Percentiles rank a stretch among this genome's conserved stretches.
phyloP scores from a whole-genome alignment of 2,113 vertebrate genomes.

The Rissa tridactyla region DNA sequence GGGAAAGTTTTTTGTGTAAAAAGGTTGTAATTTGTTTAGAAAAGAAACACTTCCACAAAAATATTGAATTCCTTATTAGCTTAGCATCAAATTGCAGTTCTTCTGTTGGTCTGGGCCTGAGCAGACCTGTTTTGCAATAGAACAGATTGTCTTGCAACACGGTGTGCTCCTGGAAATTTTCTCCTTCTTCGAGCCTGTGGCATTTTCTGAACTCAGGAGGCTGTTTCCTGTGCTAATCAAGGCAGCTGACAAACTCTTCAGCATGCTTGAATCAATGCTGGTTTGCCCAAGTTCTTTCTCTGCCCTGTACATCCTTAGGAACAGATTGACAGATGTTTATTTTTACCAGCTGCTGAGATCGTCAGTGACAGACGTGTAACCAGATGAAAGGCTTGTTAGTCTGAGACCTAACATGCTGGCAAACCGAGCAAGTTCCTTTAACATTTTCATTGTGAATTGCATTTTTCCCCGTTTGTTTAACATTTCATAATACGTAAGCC shows the following conservation, averaged over 20 bases:
- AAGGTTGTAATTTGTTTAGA: neutral
- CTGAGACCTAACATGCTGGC: neutral
- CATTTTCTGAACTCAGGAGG: conserved; percentile 7
- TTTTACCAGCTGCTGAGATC: neutral
- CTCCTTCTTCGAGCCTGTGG: neutral
- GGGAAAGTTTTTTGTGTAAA: neutral
- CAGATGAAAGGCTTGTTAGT: neutral
- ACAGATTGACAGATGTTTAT: neutral
- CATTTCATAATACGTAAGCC: neutral
- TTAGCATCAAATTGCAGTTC: neutral
- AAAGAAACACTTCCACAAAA: neutral
- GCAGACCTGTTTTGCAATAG: neutral
- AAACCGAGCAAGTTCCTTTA: neutral
- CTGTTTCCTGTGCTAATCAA: conserved; percentile 12
- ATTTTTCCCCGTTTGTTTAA: neutral
- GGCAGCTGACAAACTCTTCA: neutral
- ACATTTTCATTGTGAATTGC: neutral
- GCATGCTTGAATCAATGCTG: neutral
- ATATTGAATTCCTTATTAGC: neutral
- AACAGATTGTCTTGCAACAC: neutral
- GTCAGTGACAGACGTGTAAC: neutral
- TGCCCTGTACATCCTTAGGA: neutral
- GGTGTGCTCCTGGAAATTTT: neutral
- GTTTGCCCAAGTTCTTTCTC: conserved; percentile 17
- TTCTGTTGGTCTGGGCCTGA: neutral